phyloP scores from a whole-genome alignment of 2,888 invertebrate species.

The Lymantria monacha region DNA sequence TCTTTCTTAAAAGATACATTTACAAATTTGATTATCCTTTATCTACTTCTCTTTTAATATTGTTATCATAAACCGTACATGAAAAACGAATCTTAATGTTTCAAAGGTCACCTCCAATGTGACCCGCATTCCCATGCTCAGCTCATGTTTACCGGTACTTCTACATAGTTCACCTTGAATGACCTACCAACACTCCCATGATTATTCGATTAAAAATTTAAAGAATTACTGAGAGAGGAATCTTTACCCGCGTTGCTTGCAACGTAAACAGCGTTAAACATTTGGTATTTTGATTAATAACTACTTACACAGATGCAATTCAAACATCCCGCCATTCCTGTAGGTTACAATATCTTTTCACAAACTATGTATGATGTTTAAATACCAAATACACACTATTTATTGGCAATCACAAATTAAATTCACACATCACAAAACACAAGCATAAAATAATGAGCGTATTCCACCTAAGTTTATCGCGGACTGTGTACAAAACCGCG shows the following conservation, averaged over 20 bases:
- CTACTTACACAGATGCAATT: constrained; percentile 48
- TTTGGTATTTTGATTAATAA: constrained; percentile 4
- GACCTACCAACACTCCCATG: constrained; percentile 58
- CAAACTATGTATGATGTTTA: constrained; percentile 20
- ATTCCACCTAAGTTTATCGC: constrained; percentile 51
- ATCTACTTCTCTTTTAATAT: background rate
- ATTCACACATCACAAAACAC: constrained; percentile 41
- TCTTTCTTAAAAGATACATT: no score
- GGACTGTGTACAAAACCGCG: constrained; percentile 70
- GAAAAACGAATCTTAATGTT: constrained; percentile 9
- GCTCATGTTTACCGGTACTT: constrained; percentile 70
- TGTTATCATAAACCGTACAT: constrained; percentile 2
- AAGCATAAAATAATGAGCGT: constrained; percentile 39
- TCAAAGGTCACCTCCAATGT: constrained; percentile 71
- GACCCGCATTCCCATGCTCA: constrained; percentile 58
- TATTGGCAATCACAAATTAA: constrained; percentile 17
- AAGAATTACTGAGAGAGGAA: background rate
- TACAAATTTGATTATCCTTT: no score
- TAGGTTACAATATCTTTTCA: constrained; percentile 23
- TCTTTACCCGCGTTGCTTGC: background rate
- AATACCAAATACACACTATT: constrained; percentile 33
- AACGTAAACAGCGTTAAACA: background rate
- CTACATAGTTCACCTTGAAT: constrained; percentile 74
- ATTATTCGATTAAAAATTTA: background rate
- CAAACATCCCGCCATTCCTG: constrained; percentile 59